phyloP scores from a whole-genome alignment of 2,113 vertebrate genomes.

The Thryonomys swinderianus region DNA sequence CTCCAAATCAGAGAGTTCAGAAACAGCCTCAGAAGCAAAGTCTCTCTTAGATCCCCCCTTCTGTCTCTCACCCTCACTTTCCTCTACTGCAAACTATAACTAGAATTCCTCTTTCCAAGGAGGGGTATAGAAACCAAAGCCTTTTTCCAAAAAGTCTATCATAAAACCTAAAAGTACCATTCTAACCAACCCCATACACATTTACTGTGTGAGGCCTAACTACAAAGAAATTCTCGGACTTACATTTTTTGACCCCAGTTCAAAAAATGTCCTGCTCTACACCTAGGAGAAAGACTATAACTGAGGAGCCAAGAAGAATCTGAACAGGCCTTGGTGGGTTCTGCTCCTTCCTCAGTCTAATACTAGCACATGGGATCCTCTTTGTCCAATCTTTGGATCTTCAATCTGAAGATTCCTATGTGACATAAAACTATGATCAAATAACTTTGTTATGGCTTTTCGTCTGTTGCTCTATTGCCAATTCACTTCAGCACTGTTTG shows the following conservation, averaged over 20 bases:
- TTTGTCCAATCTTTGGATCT: neutral
- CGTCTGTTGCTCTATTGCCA: neutral
- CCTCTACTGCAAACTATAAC: neutral
- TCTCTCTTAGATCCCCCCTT: neutral
- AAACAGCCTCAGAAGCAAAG: neutral
- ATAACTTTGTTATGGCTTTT: neutral
- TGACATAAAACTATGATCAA: neutral
- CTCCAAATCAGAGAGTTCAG: neutral
- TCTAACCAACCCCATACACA: neutral
- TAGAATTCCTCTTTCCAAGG: neutral
- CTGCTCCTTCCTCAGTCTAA: neutral
- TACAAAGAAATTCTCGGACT: neutral
- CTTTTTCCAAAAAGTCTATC: neutral
- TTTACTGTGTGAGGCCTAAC: neutral
- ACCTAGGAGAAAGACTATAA: neutral
- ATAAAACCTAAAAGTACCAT: neutral
- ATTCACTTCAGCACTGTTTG: neutral
- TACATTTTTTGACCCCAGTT: neutral
- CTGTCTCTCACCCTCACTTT: neutral
- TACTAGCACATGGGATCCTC: too few species aligned
- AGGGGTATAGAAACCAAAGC: neutral
- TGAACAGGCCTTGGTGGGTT: too few species aligned
- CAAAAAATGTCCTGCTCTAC: neutral
- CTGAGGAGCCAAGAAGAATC: neutral
- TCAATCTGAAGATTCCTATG: neutral